Percentiles rank a stretch among this genome's conserved stretches.
phyloP scores from a whole-genome alignment of 2,113 vertebrate genomes.

The Etheostoma spectabile region DNA sequence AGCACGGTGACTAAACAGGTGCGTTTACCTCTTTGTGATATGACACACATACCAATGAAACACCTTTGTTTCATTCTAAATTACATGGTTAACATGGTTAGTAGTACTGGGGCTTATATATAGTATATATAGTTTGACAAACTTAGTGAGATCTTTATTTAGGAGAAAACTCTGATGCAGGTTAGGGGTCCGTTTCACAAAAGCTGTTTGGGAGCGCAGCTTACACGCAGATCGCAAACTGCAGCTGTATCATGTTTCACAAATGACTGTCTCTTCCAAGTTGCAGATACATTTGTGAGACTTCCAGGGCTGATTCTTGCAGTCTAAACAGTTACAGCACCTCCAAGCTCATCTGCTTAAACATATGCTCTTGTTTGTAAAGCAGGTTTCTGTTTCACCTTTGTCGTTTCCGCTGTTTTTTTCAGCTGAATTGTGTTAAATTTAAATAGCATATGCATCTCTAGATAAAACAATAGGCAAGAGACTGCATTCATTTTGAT shows the following conservation, averaged over 20 bases:
- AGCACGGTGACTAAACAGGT: conserved; percentile 27
- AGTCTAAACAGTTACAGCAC: not conserved
- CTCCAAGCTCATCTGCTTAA: not conserved
- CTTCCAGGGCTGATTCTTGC: not conserved
- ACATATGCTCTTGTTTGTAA: not conserved
- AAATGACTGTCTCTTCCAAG: not conserved
- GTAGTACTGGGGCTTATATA: not conserved
- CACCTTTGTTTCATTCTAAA: not conserved
- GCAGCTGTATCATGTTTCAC: not conserved
- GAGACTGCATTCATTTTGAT: conserved; percentile 2
- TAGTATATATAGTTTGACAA: too few species aligned
- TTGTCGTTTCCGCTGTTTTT: not conserved
- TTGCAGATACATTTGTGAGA: not conserved
- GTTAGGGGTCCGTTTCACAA: not conserved
- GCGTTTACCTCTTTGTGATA: conserved; percentile 24
- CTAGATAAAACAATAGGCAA: too few species aligned
- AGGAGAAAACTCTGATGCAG: not conserved
- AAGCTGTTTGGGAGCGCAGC: not conserved
- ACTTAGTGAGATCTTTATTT: not conserved
- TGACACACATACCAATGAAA: not conserved
- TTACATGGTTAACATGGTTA: not conserved
- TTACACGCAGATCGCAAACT: not conserved
- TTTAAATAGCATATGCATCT: too few species aligned
- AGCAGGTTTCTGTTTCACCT: not conserved
- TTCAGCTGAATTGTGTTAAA: conserved; percentile 9